phyloP scores from a whole-genome alignment of 2,888 invertebrate genomes.

The Tetragnatha montana region DNA sequence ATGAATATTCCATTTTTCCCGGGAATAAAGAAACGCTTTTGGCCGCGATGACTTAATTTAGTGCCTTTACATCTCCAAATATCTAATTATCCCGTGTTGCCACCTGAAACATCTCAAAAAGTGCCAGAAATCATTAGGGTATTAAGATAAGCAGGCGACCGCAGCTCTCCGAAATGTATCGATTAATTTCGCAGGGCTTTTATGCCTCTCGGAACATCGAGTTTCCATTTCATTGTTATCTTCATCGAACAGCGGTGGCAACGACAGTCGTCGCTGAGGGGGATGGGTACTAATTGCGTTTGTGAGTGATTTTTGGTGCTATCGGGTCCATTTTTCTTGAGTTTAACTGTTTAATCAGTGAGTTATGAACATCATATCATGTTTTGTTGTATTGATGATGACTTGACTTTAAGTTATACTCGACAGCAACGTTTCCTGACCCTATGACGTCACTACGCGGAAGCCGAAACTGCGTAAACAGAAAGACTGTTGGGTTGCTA shows the following conservation, averaged over 20 bases:
- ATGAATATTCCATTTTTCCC: constrained; percentile 47
- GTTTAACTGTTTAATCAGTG: too few relatives aligned
- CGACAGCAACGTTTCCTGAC: too few relatives aligned
- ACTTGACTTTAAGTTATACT: too few relatives aligned
- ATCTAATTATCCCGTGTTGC: constrained; percentile 63
- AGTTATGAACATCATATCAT: too few relatives aligned
- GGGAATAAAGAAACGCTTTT: constrained; percentile 27
- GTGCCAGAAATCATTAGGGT: constrained; percentile 61
- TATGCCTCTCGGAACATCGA: constrained; percentile 49
- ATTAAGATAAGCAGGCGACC: constrained; percentile 62
- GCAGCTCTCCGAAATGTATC: constrained; percentile 52
- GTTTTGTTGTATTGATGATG: too few relatives aligned
- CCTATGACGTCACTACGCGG: too few relatives aligned
- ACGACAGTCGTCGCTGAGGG: constrained; percentile 18
- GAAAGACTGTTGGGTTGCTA: too few relatives aligned
- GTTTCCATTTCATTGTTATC: constrained; percentile 62
- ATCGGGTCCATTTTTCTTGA: too few relatives aligned
- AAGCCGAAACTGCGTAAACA: too few relatives aligned
- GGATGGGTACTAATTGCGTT: constrained; percentile 6
- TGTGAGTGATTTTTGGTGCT: too few relatives aligned
- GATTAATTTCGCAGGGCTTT: constrained; percentile 54
- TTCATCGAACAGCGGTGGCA: constrained; percentile 59
- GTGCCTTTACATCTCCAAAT: constrained; percentile 51
- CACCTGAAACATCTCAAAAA: constrained; percentile 63
- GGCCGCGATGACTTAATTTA: constrained; percentile 41